Conservation (phyloP, 2,797 vertebrate species). For the Lophotriccus pileatus region DNA sequence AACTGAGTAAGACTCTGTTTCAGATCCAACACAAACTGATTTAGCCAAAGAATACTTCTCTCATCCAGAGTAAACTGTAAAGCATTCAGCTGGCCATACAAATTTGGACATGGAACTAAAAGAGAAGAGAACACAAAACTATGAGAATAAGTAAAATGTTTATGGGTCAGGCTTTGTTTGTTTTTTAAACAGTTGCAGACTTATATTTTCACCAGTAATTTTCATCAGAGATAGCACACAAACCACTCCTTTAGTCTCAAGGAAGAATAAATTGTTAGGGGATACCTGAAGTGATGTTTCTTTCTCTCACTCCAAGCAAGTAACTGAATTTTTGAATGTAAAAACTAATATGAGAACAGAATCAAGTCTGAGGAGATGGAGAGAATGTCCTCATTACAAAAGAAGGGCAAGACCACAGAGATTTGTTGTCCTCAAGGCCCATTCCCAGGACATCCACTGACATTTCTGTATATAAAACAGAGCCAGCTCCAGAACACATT, state of each 20-base stretch:
- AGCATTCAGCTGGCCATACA: slow-evolving; percentile 94
- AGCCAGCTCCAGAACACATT: background rate
- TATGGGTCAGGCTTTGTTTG: background rate
- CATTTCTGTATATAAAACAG: background rate
- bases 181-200: background rate
- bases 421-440: background rate
- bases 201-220: background rate
- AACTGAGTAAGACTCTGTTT: slow-evolving; percentile 96
- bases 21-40: slow-evolving; percentile 94
- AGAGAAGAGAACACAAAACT: slow-evolving; percentile 28
- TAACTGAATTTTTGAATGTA: background rate
- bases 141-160: background rate
- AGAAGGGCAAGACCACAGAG: background rate
- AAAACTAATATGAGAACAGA: background rate
- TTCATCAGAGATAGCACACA: background rate
- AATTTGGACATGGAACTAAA: slow-evolving; percentile 93
- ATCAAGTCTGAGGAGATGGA: background rate
- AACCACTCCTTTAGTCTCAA: background rate
- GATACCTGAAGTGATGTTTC: background rate
- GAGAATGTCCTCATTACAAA: background rate
- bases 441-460: background rate
- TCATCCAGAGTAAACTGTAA: slow-evolving; percentile 94
- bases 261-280: background rate
- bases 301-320: background rate
- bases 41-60: slow-evolving; percentile 95